Evolutionary conservation across 1,140 invertebrate species (phyloP), one percentile per base, ranked within the genome.

Genomic region (Limonius californicus): DNA sequence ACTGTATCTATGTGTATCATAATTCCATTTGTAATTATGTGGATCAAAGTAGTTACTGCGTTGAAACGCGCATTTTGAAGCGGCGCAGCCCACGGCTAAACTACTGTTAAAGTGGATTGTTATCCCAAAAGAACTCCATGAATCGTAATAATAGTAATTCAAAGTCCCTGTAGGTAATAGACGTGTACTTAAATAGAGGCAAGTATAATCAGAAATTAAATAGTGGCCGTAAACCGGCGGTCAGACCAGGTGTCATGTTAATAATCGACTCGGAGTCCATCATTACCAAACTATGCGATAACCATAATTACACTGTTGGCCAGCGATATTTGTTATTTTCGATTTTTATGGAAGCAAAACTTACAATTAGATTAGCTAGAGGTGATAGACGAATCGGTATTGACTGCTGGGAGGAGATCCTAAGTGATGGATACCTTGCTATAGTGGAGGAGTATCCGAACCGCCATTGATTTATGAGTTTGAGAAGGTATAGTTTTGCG

Each of bases 251-350:
- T 61, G 59, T 43, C 59, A 61, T 50, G 45, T 50, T 50, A 50
- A 50, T 50, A 50, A 50, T 50, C 45, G 8, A 50, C 16, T 50
- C 20, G 11, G 12, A 23, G 21, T 54, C 59, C 59, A 50, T 61
- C 50, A 39, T 61, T 61, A 61, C 50, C 47, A 19, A 54, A 45
- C 47, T 39, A 61, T 61, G 50, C 50, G 59, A 61, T 61, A 54
- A 61, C 23, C 45, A 42, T 61, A 61, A 61, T 61, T 61, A 61
- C 45, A 61, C 18, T 47, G 47, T 54, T 27, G 23, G 47, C 15
- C 16, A 53, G 43, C 39, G 32, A 54, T 54, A 61, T 61, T 61
- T 61, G 59, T 61, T 61, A 61, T 61, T 61, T 50, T 61, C 59
- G 53, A 61, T 47, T 61, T 61, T 61, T 61, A 42, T 61, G 27